Conservation (phyloP, 64 coral and sea anemone genomes). For the Porites australiensis region DNA sequence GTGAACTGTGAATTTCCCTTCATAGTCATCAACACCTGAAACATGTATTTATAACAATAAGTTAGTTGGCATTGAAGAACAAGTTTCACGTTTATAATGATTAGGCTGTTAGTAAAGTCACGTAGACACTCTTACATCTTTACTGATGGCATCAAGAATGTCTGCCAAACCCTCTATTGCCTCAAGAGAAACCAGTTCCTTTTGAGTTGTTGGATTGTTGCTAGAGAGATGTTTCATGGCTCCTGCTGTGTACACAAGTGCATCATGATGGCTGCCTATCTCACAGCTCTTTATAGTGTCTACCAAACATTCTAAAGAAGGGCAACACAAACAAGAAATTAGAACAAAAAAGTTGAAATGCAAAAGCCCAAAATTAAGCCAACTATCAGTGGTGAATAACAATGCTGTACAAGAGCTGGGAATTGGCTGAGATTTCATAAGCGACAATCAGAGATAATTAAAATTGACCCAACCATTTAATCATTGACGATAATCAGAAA, state of each 20-base stretch:
- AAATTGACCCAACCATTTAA: too few relatives aligned
- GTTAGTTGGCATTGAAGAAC: neutral
- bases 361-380: too few relatives aligned
- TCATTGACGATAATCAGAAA: too few relatives aligned
- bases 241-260: slow-evolving; percentile 81
- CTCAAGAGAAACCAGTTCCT: slow-evolving; percentile 73
- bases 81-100: neutral
- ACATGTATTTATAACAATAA: neutral
- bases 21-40: slow-evolving; percentile 37
- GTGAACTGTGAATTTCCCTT: slow-evolving; percentile 47
- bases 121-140: slow-evolving; percentile 72
- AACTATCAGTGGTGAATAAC: too few relatives aligned
- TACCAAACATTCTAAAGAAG: slow-evolving; percentile 61
- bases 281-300: slow-evolving; percentile 79
- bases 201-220: slow-evolving; percentile 82
- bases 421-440: too few relatives aligned
- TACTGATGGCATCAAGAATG: slow-evolving; percentile 77
- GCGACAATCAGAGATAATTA: too few relatives aligned
- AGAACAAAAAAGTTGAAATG: too few relatives aligned
- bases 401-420: too few relatives aligned
- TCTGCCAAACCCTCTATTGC: slow-evolving; percentile 59
- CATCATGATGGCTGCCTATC: slow-evolving; percentile 74
- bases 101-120: neutral
- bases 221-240: slow-evolving; percentile 89
- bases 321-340: neutral